Base-by-base conservation (phyloP, 37 sponge, comb jelly and placozoan species). In the Mnemiopsis leidyi region DNA sequence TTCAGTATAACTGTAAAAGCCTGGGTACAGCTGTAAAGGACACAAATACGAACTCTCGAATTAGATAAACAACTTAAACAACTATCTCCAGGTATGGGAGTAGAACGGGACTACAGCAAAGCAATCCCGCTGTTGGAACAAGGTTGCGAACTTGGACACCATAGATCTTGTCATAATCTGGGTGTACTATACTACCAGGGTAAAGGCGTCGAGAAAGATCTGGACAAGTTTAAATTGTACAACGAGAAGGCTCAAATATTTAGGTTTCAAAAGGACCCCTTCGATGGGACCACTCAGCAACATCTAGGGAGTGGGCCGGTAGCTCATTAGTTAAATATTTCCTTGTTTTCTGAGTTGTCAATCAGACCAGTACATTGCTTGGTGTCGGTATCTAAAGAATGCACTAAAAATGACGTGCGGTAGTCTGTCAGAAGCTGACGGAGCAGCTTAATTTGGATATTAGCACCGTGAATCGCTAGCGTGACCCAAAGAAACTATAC, bases 51-150 rank as follows among this genome's bases (percentile, higher is more conserved):
- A 67, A 20, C 20, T 67, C 20, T 20, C 68, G 68, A 21, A 20
- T 67, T 67, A 13, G 18, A 20, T 67, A 13, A 13, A 21, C 20
- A 21, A 13, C 18, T 67, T 67, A 67, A n/a, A n/a, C n/a, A n/a
- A n/a, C n/a, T n/a, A n/a, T n/a, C 30, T 23, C 30, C 75, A 85
- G 90, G 90, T 85, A 85, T 85, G 90, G 90, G 90, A 85, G 61
- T 40, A 9, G 90, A 85, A 25, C 24, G 23, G 48, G 61, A 40
- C 61, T 85, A 85, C 90, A 36, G 38, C 3, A 37, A 35, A n/a
- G 90, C 90, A 29, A 61, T 85, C 24, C 90, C 90, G 38, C 90
- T 85, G 32, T 33, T 85, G 0, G 61, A 28, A 7, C 39, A 13
- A 29, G 90, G 90, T 28, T 85, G 90, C 36, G 23, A 7, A 0